Percentiles rank a stretch among this genome's conserved stretches.
These are phyloP conservation scores for Cydia amplana DNA, from an alignment of 1,140 invertebrate genomes.

Conservation along the genomic window DNA sequence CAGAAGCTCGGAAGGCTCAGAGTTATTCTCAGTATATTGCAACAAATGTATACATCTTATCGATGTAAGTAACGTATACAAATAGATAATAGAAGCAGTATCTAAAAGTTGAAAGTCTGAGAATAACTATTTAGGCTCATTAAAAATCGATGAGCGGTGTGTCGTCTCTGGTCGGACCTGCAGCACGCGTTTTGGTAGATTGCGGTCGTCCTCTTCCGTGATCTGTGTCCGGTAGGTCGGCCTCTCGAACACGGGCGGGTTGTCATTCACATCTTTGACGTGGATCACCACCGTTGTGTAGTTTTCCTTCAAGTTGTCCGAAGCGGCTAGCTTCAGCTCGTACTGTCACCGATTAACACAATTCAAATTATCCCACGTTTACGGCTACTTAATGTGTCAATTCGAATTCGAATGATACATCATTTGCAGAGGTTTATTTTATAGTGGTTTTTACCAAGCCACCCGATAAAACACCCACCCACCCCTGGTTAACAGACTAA, in stretches of 20 bases:
- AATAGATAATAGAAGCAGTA: neutral
- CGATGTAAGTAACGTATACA: neutral
- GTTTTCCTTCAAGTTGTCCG: slow-evolving; percentile 97
- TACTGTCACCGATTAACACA: slow-evolving; percentile 82
- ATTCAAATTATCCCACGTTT: slow-evolving; percentile 7
- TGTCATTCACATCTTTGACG: slow-evolving; percentile 97
- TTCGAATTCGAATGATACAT: no score
- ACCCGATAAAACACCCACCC: neutral
- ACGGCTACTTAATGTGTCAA: no score
- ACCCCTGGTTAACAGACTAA: neutral
- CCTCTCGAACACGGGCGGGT: slow-evolving; percentile 89
- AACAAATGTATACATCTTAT: slow-evolving; percentile 3
- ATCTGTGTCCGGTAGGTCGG: slow-evolving; percentile 97
- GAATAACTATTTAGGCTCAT: slow-evolving; percentile 44
- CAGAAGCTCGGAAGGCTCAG: slow-evolving; percentile 32
- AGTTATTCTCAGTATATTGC: slow-evolving; percentile 14
- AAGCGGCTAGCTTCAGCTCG: slow-evolving; percentile 94
- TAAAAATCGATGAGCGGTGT: slow-evolving; percentile 54
- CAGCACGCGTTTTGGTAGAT: slow-evolving; percentile 94
- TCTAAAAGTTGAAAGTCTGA: slow-evolving; percentile 39
- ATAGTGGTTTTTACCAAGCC: neutral
- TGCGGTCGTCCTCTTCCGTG: slow-evolving; percentile 96
- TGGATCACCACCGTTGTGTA: slow-evolving; percentile 97
- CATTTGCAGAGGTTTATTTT: neutral
- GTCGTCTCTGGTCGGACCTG: slow-evolving; percentile 83